These are phyloP conservation scores for Drosophila emarginata DNA, from an alignment of 2,888 invertebrate species.

Conservation along the genomic window DNA sequence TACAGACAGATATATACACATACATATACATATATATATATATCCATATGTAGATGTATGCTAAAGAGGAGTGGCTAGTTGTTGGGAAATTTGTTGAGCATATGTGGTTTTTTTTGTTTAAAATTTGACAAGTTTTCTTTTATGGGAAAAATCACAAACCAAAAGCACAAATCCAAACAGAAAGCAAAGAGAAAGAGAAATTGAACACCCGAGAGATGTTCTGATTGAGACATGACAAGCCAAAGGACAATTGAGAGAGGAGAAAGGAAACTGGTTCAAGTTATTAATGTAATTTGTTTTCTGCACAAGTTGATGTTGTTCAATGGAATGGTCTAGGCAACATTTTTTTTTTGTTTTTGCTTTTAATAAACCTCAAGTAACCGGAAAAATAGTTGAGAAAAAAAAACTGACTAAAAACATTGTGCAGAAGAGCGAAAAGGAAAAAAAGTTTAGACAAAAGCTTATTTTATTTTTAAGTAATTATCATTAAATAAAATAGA, in stretches of 20 bases:
- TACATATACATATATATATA: no score
- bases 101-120: constrained; percentile 55
- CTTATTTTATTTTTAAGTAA: not conserved
- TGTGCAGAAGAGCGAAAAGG: no score
- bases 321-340: constrained; percentile 6
- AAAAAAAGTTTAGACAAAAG: not conserved
- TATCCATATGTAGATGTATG: no score
- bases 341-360: constrained; percentile 12
- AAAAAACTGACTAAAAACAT: constrained; percentile 19
- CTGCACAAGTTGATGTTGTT: constrained; percentile 40
- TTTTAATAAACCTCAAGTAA: no score
- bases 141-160: constrained; percentile 3
- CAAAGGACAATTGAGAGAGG: not conserved
- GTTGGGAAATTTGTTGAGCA: constrained; percentile 39
- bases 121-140: constrained; percentile 55
- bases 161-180: constrained; percentile 40
- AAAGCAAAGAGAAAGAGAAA: constrained; percentile 6
- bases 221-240: constrained; percentile 56
- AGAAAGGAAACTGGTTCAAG: constrained; percentile 38
- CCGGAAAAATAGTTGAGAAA: constrained; percentile 16
- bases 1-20: not conserved
- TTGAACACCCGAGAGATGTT: constrained; percentile 10
- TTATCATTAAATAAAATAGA: not conserved
- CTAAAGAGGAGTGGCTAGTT: constrained; percentile 4
- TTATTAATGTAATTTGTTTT: constrained; percentile 75